Conservation (phyloP, 2,113 vertebrate species). For the Pangasianodon hypophthalmus region DNA sequence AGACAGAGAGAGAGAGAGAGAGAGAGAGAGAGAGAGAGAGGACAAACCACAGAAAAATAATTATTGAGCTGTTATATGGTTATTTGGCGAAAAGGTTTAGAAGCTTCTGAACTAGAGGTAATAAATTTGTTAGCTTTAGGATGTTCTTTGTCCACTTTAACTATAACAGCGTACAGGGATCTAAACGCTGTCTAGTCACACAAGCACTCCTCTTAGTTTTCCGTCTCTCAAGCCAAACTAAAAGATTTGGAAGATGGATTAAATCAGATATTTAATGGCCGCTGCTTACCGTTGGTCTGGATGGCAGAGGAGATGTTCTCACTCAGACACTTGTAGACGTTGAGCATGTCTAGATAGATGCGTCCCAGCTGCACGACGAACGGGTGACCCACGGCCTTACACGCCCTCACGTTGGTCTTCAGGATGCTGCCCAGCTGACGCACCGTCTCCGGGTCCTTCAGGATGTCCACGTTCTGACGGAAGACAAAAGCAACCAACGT, state of each 20-base stretch:
- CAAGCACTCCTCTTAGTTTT: not conserved
- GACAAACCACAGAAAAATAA: not conserved
- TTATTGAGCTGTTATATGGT: not conserved
- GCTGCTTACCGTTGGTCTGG: conserved; percentile 85
- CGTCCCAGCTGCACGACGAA: conserved; percentile 93
- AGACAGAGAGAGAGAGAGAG: not conserved
- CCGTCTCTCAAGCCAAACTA: not conserved
- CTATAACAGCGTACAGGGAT: too few relatives aligned
- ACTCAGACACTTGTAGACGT: conserved; percentile 98
- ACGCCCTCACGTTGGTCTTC: conserved; percentile 94
- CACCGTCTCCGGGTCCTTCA: conserved; percentile 94
- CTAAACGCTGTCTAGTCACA: not conserved
- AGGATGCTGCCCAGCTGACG: conserved; percentile 95
- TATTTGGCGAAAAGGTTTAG: not conserved
- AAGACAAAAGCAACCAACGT: not conserved
- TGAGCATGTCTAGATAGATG: conserved; percentile 98
- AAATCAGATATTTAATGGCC: not conserved
- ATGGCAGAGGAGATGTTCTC: conserved; percentile 98
- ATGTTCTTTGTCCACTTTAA: not conserved
- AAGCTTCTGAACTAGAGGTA: not conserved
- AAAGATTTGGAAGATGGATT: not conserved
- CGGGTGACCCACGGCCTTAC: conserved; percentile 94
- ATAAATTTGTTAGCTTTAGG: not conserved
- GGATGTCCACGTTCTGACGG: conserved; percentile 90
- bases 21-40: not conserved